Evolutionary conservation across 2,113 vertebrate genomes (phyloP), one percentile per base, ranked within the genome.

Genomic region (Athene cunicularia): DNA sequence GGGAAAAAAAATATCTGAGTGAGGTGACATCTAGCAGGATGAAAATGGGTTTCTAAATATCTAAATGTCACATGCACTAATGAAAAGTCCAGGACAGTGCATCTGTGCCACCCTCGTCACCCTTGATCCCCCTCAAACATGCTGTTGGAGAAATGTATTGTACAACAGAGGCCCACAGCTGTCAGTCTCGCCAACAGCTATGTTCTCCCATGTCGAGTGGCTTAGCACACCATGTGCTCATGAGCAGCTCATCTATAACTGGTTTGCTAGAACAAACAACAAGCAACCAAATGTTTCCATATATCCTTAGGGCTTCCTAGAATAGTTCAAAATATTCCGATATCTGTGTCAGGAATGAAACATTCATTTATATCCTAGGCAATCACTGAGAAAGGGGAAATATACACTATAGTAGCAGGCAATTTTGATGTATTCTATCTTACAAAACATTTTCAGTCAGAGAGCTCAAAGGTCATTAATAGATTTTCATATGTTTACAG

Each of bases 401-500:
- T 20, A 12, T 1, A 11, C 33, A 43, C 50, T 14, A 39, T 0
- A 80, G 88, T 20, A 82, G 53, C 71, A 90, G 59, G 71, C 79
- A 96, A 93, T 96, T 95, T 80, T 91, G 84, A 96, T 95, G 77
- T 90, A 80, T 90, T 96, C 84, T 74, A 35, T 71, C 67, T 82
- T 90, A 92, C 33, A 89, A 94, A 94, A 93, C 81, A 79, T 81
- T 66, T 92, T 86, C 94, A 90, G 60, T 70, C 81, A 53, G 90
- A 92, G 93, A 96, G 86, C 96, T 92, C 91, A 96, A 93, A 96
- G 91, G 95, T 96, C 97, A 88, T 93, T 95, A 95, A 91, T 86
- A 96, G 95, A 95, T 95, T 96, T 95, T 94, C 81, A 60, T 86
- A 90, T 93, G 96, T 96, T 97, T 97, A 96, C 95, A 94, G 97